These are phyloP conservation scores for Sminthopsis crassicaudata DNA, from an alignment of 2,113 vertebrate genomes.

Conservation along the genomic window DNA sequence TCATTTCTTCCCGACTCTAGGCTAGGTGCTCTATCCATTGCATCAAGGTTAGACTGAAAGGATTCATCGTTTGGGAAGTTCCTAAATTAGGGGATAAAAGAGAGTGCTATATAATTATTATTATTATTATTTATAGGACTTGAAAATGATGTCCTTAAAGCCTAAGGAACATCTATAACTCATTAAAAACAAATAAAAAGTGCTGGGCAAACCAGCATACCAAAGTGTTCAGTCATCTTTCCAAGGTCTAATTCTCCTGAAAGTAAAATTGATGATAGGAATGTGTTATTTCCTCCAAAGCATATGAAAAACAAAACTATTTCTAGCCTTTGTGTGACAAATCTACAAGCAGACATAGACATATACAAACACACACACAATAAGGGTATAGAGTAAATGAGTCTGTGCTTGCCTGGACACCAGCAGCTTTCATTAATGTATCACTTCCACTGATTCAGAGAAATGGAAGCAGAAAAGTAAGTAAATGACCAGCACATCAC, in stretches of 20 bases:
- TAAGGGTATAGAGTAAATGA: slow-evolving; percentile 5
- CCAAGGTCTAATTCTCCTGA: slow-evolving; percentile 20
- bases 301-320: slow-evolving; percentile 63
- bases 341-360: slow-evolving; percentile 51
- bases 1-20: neutral
- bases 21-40: neutral
- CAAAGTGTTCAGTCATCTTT: slow-evolving; percentile 46
- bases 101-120: neutral
- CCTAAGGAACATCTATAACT: neutral
- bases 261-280: slow-evolving; percentile 68
- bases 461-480: slow-evolving; percentile 1
- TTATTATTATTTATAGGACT: neutral
- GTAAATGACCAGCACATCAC: neutral
- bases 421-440: slow-evolving; percentile 38
- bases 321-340: slow-evolving; percentile 44
- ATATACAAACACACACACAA: slow-evolving; percentile 47
- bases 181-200: neutral
- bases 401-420: slow-evolving; percentile 16
- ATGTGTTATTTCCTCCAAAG: slow-evolving; percentile 65
- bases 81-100: neutral
- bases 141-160: neutral
- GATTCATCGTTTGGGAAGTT: neutral
- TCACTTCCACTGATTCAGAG: slow-evolving; percentile 50
- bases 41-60: neutral
- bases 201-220: neutral